These are phyloP conservation scores for Melanocharis versteri DNA, from an alignment of 2,113 vertebrate genomes.

Conservation along the genomic window DNA sequence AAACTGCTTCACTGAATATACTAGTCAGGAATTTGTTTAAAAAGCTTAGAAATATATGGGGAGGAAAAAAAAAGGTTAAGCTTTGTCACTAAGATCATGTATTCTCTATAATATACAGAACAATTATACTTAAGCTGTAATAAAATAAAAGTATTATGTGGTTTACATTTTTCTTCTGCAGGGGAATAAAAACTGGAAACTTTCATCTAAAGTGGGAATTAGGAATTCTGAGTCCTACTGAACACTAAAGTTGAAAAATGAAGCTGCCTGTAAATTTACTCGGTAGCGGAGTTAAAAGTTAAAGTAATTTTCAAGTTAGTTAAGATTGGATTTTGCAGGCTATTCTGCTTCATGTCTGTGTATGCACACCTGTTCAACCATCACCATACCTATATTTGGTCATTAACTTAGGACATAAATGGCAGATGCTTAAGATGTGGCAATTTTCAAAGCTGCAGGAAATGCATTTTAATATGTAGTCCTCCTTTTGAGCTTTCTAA, in stretches of 20 bases:
- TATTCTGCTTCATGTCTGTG: background rate
- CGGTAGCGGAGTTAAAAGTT: background rate
- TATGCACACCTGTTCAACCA: background rate
- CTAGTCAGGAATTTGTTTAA: background rate
- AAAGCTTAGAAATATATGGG: background rate
- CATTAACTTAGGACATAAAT: background rate
- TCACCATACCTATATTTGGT: background rate
- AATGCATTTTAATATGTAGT: background rate
- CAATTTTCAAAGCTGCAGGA: background rate
- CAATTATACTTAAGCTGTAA: background rate
- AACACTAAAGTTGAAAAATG: background rate
- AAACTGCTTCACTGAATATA: background rate
- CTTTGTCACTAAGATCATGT: background rate
- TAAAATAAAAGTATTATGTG: background rate
- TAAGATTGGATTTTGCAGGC: background rate
- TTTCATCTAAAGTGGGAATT: background rate
- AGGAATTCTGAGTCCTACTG: background rate
- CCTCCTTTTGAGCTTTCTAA: background rate
- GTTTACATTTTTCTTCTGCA: background rate
- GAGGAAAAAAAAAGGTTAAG: background rate
- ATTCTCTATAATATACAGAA: background rate
- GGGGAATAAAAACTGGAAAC: background rate
- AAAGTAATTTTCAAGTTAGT: background rate
- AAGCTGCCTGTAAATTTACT: background rate
- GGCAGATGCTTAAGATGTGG: background rate